Evolutionary conservation across 2,888 invertebrate species (phyloP).

Genomic region (Caenorhabditis auriculariae): DNA sequence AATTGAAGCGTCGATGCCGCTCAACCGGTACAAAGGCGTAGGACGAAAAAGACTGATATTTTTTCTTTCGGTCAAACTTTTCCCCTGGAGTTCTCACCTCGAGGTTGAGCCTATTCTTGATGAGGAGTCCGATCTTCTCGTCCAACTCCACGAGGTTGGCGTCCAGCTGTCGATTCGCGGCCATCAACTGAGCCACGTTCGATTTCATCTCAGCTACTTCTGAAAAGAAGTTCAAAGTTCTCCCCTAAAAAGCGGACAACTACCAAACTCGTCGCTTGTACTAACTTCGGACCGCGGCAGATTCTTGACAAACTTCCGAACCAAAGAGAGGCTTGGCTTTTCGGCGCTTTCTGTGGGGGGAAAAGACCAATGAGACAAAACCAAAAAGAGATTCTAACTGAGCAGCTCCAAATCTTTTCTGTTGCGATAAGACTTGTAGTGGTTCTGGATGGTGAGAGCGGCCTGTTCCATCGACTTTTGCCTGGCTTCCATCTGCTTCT

Average conservation of each 20-base stretch:
- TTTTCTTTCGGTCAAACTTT: too few species aligned
- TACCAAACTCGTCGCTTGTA: constrained; percentile 33
- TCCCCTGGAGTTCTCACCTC: too few species aligned
- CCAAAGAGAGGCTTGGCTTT: constrained; percentile 43
- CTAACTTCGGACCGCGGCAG: constrained; percentile 35
- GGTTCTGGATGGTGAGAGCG: constrained; percentile 37
- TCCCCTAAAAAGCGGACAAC: not conserved
- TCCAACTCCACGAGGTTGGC: constrained; percentile 78
- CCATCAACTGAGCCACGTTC: constrained; percentile 75
- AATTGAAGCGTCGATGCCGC: too few species aligned
- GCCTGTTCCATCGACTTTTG: constrained; percentile 29
- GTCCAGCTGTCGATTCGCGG: constrained; percentile 67
- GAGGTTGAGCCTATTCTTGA: constrained; percentile 78
- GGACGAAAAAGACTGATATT: too few species aligned
- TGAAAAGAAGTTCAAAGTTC: constrained; percentile 28
- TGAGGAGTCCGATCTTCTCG: constrained; percentile 78
- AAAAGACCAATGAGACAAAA: not conserved
- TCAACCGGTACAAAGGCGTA: too few species aligned
- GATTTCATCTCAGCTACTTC: constrained; percentile 71
- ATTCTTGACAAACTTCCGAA: constrained; percentile 69
- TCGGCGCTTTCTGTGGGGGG: constrained; percentile 34
- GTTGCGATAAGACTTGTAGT: constrained; percentile 34
- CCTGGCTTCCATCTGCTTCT: constrained; percentile 11
- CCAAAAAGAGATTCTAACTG: constrained; percentile 23
- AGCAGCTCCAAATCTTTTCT: constrained; percentile 33